Base-by-base conservation (phyloP, 1,140 invertebrate species). In the Trichomalopsis sarcophagae region DNA sequence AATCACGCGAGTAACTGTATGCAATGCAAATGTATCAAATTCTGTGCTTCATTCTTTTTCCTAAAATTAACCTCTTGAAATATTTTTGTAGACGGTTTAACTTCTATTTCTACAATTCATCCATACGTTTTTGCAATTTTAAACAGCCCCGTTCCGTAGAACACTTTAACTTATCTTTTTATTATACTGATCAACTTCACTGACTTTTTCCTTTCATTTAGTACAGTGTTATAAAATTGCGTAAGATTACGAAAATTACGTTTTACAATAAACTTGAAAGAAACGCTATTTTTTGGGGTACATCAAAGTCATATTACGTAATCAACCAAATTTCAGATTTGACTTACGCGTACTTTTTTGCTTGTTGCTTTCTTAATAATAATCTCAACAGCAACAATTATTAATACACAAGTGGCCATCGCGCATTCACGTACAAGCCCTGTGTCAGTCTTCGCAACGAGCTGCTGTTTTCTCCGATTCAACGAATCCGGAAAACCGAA, bases 381-480 rank as follows among this genome's bases (percentile, higher is more conserved):
- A 86, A 83, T 86, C 81, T 86, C 76, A 86, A 86, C 68, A 86
- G 75, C 85, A 86, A 83, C 85, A 86, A 86, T 82, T 79, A 84
- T 79, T 80, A 84, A 80, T 80, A 80, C 77, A 80, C 33, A n/a
- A 33, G 14, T 55, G n/a, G 55, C n/a, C 66, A 23, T 71, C 83
- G 27, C 13, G 23, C 62, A 2, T 71, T 76, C 30, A 10, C 33
- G 66, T 66, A 9, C 80, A 21, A n/a, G 27, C 23, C 44, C 62
- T 47, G 74, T 82, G 69, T 86, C 85, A 86, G 85, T 86, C 85
- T 86, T 86, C 80, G 81, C 85, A 76, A 83, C 81, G 68, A 82
- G 55, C 85, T 83, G 76, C 85, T 83, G 68, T 80, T 83, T 69
- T 74, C 81, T 83, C 85, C 74, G n/a, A 82, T 71, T 85, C 66